phyloP scores from a whole-genome alignment of 2,113 vertebrate genomes.

The Rhegmatorhina hoffmannsi region DNA sequence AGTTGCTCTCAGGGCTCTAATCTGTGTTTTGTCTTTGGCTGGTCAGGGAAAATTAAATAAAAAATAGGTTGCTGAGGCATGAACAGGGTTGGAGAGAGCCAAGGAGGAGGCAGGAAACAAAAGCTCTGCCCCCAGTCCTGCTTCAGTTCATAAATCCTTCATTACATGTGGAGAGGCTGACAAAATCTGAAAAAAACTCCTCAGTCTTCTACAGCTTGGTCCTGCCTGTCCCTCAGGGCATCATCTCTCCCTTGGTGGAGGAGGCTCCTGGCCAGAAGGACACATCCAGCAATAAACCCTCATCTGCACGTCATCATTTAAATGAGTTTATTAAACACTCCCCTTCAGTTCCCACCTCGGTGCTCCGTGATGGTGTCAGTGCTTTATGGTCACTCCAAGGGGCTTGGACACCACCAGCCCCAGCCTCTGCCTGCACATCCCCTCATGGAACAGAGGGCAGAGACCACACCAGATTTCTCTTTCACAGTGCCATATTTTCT shows the following conservation, averaged over 20 bases:
- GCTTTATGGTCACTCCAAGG: not conserved
- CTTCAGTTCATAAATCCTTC: not conserved
- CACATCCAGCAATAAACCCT: not conserved
- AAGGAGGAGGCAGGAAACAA: not conserved
- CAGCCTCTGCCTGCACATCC: not conserved
- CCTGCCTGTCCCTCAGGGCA: not conserved
- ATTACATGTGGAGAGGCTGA: not conserved
- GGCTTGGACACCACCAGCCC: not conserved
- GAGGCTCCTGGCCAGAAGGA: not conserved
- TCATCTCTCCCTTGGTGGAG: not conserved
- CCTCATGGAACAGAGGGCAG: not conserved
- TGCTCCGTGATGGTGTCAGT: not conserved
- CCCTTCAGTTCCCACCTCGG: rapidly evolving
- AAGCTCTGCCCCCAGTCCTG: not conserved
- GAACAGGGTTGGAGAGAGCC: not conserved
- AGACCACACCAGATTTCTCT: not conserved
- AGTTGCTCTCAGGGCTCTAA: not conserved
- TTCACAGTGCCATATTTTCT: not conserved
- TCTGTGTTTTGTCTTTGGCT: not conserved
- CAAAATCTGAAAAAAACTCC: not conserved
- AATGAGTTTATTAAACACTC: not conserved
- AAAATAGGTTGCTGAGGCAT: not conserved
- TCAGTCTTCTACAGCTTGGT: not conserved
- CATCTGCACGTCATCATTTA: not conserved
- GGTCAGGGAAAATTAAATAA: not conserved